Evolutionary conservation across 2,888 invertebrate species (phyloP).

Genomic region (Cryptophagus acutangulus): DNA sequence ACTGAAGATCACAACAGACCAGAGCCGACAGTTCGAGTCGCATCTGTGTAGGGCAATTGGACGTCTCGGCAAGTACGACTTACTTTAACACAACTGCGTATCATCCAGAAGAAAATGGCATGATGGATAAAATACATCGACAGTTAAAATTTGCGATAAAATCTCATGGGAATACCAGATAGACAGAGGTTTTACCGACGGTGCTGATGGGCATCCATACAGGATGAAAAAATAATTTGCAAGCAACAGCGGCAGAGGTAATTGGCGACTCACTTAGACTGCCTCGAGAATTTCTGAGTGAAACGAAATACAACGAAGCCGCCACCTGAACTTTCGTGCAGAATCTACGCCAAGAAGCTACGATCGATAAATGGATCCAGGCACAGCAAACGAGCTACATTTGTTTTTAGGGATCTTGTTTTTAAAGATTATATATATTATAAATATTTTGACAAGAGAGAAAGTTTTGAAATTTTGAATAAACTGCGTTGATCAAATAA

Average conservation of each 20-base stretch:
- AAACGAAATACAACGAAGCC: too few relatives aligned
- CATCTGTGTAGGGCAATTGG: background rate
- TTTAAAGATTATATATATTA: too few relatives aligned
- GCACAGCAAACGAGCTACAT: too few relatives aligned
- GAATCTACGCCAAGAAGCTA: too few relatives aligned
- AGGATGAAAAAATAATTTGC: background rate
- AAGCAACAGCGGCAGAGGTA: background rate
- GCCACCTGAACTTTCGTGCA: too few relatives aligned
- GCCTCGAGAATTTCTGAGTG: background rate
- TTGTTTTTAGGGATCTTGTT: too few relatives aligned
- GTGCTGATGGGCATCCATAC: background rate
- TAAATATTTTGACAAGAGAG: too few relatives aligned
- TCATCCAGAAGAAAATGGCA: constrained; percentile 22
- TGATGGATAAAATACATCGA: constrained; percentile 24
- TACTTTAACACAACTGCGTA: constrained; percentile 21
- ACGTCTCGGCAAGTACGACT: background rate
- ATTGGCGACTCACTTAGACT: background rate
- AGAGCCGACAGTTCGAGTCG: background rate
- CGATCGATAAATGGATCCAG: too few relatives aligned
- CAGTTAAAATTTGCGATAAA: constrained; percentile 14
- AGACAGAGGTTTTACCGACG: background rate
- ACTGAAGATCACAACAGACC: constrained; percentile 9
- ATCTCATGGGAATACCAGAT: background rate
- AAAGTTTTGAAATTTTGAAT: too few relatives aligned
- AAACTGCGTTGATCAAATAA: too few relatives aligned